A percentile compares a stretch with the other conserved stretches of the same genome.
Evolutionary conservation across 1,140 invertebrate genomes (phyloP).

Genomic region (Trichogramma pretiosum): DNA sequence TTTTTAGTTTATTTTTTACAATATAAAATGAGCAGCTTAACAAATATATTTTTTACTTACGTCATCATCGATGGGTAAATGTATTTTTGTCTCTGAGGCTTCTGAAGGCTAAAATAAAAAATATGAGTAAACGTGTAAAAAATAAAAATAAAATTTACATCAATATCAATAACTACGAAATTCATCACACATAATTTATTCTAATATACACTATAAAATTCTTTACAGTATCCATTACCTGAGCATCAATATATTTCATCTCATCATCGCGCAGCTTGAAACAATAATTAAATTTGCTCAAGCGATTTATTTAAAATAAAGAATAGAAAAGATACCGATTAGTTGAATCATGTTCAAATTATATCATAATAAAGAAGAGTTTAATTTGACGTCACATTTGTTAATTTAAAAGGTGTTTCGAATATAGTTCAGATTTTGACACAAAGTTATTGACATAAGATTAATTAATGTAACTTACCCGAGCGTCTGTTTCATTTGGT

Average conservation of each 20-base stretch:
- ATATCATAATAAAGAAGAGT: too few species aligned
- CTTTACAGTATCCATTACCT: slow-evolving; percentile 45
- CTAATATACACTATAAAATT: too few species aligned
- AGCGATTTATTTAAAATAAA: slow-evolving; percentile 8
- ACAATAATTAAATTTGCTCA: slow-evolving; percentile 30
- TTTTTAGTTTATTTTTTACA: too few species aligned
- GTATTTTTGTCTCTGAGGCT: slow-evolving; percentile 66
- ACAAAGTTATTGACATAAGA: too few species aligned
- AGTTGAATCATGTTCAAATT: too few species aligned
- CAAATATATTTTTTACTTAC: slow-evolving; percentile 27
- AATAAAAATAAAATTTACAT: slow-evolving; percentile 1
- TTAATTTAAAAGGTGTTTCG: too few species aligned
- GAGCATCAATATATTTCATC: slow-evolving; percentile 56
- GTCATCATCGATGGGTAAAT: slow-evolving; percentile 62
- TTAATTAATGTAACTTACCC: slow-evolving; percentile 42
- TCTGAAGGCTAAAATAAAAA: slow-evolving; percentile 56
- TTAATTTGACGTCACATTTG: too few species aligned
- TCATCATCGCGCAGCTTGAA: slow-evolving; percentile 53
- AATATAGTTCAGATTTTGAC: too few species aligned
- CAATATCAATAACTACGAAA: slow-evolving; percentile 11
- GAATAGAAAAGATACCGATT: too few species aligned
- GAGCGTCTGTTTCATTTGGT: slow-evolving; percentile 53
- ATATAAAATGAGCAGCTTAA: too few species aligned
- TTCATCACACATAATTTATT: too few species aligned
- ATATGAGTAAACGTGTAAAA: not conserved